These are phyloP conservation scores for Epizoanthus ramosus DNA, from an alignment of 92 coral and sea anemone genomes.

Conservation along the genomic window DNA sequence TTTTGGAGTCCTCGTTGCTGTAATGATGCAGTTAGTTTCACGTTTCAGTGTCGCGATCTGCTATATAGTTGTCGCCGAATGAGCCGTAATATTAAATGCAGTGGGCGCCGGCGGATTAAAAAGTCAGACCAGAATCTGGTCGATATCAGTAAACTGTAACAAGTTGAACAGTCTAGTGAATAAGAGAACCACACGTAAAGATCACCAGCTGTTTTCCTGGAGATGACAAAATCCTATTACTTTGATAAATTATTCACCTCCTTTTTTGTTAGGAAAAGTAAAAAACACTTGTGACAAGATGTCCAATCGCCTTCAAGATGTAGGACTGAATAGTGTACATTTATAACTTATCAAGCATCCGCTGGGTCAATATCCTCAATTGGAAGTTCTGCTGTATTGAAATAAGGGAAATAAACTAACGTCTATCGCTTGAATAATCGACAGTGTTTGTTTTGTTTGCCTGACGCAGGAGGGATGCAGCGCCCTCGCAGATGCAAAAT, in stretches of 20 bases:
- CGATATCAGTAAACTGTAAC: constrained; percentile 2
- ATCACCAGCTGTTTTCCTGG: constrained; percentile 25
- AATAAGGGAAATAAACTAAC: not conserved
- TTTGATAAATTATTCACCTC: constrained; percentile 32
- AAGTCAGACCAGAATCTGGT: not conserved
- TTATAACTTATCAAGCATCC: not conserved
- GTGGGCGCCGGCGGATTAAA: not conserved
- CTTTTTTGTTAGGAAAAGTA: constrained; percentile 3
- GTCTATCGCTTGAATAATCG: not conserved
- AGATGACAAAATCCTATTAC: constrained; percentile 21
- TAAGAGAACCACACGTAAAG: constrained; percentile 12
- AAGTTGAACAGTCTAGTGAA: not conserved
- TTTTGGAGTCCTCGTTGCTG: too few relatives aligned
- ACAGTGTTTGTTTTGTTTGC: constrained; percentile 5
- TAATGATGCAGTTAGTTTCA: not conserved
- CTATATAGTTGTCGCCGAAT: too few relatives aligned
- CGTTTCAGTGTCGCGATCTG: not conserved
- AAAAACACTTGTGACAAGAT: not conserved
- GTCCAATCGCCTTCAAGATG: not conserved
- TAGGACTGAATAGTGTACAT: not conserved
- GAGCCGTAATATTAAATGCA: too few relatives aligned
- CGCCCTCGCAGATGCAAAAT: not conserved
- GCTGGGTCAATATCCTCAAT: constrained; percentile 2
- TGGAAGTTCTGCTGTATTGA: not conserved
- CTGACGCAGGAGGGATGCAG: not conserved